Evolutionary conservation across 2,113 vertebrate genomes (phyloP).

Genomic region (Uria lomvia): DNA sequence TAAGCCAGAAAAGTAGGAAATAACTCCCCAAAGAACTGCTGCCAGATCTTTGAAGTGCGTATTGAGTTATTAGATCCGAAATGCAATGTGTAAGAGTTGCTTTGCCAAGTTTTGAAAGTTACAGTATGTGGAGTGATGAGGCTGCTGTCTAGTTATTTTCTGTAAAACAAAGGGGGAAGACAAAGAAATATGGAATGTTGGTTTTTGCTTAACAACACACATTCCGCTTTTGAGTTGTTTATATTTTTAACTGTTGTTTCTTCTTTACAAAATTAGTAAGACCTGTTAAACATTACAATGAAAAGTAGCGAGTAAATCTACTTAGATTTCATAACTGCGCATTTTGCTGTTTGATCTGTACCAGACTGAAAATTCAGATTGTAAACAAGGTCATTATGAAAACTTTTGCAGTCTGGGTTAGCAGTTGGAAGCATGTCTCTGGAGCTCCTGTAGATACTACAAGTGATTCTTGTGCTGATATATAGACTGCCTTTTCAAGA

Average conservation of each 20-base stretch:
- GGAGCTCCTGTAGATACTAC: not conserved
- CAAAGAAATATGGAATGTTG: not conserved
- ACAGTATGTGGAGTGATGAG: not conserved
- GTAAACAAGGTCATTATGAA: not conserved
- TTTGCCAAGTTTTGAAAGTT: slow-evolving; percentile 54
- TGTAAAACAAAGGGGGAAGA: not conserved
- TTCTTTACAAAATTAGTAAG: not conserved
- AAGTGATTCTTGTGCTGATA: not conserved
- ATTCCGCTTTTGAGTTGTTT: not conserved
- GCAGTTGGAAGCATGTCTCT: not conserved
- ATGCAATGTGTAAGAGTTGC: not conserved
- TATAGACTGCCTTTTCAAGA: not conserved
- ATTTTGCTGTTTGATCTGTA: not conserved
- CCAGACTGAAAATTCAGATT: not conserved
- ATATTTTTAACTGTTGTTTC: not conserved
- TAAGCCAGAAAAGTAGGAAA: slow-evolving; percentile 44
- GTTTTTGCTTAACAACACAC: not conserved
- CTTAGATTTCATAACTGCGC: not conserved
- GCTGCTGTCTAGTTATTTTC: slow-evolving; percentile 14
- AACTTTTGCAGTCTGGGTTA: not conserved
- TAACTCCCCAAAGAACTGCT: slow-evolving; percentile 17
- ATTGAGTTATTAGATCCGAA: slow-evolving; percentile 17
- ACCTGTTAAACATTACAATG: not conserved
- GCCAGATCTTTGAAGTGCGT: not conserved
- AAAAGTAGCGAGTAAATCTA: not conserved